Evolutionary conservation across 2,888 invertebrate genomes (phyloP), one percentile per base, ranked within the genome.

Genomic region (Drosophila merina): DNA sequence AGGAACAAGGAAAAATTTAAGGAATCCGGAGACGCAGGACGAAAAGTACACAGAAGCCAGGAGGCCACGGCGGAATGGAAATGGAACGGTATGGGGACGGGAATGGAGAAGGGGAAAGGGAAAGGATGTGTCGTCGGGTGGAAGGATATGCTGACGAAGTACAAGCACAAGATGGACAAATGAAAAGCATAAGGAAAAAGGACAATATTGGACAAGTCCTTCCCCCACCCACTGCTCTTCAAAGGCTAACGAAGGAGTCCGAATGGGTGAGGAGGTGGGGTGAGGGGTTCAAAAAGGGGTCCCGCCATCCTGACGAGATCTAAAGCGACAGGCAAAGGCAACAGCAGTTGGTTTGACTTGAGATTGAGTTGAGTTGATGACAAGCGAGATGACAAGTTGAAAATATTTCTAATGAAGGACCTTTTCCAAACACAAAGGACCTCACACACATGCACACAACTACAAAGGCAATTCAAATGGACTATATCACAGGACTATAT

Each of bases 391-490:
- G 88, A 88, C 87, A 88, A 88, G 80, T 87, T 88, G 84, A 76
- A 88, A 86, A 79, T 88, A 87, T 86, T 86, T 84, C 80, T 88
- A 88, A 88, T 87, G 88, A 88, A 86, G 85, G 88, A 83, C 88
- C 86, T 81, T 84, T 81, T 75, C 64, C 48, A 70, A 69, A 73
- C 74, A 79, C 79, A 86, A 86, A 79, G 77, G 84, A 86, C 67
- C 52, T 20, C 60, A 66, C 56, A 50, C 55, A 69, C 57, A 67
- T 49, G 59, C 59, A 55, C 30, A 60, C 42, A 36, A 59, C 26
- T 40, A 12, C 20, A 54, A 36, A 14, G 45, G 52, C 45, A 40
- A 33, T 38, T 38, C 62, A 38, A 51, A 62, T 47, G 47, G 25
- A 52, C 38, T 51, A 31, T 40, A 12, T 38, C n/a, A n/a, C n/a